These are phyloP conservation scores for Enteromius radiatus DNA, from an alignment of 2,797 vertebrate genomes.

Conservation along the genomic window DNA sequence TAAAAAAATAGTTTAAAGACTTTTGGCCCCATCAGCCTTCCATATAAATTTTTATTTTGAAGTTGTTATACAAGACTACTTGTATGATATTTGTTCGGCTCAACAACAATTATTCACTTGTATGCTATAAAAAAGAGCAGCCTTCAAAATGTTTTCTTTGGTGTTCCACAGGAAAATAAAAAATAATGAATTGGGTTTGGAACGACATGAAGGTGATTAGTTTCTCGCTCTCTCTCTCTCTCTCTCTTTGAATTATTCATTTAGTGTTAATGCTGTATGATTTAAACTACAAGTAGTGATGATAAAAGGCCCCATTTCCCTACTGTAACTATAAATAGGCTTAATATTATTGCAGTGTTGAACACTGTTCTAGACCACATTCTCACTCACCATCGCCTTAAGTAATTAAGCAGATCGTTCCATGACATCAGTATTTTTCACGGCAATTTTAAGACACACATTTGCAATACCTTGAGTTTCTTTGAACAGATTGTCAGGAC, in stretches of 20 bases:
- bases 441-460: neutral
- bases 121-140: neutral
- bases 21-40: no score
- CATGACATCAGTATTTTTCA: conserved; percentile 31
- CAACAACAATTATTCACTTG: neutral
- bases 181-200: neutral
- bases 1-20: no score
- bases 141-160: neutral
- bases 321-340: conserved; percentile 29
- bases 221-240: no score
- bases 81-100: neutral
- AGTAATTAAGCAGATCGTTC: conserved; percentile 31
- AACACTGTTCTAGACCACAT: conserved; percentile 20
- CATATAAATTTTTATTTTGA: neutral
- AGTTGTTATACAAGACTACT: neutral
- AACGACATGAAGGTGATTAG: neutral
- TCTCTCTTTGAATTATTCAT: neutral
- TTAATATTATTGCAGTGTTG: conserved; percentile 20
- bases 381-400: conserved; percentile 19
- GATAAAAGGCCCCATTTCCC: conserved; percentile 35
- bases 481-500: conserved; percentile 14
- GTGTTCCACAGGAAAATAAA: neutral
- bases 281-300: conserved; percentile 15
- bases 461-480: conserved; percentile 8
- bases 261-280: conserved; percentile 1